These are phyloP conservation scores for Cantharis nigra DNA, from an alignment of 2,888 invertebrate species.

Conservation along the genomic window DNA sequence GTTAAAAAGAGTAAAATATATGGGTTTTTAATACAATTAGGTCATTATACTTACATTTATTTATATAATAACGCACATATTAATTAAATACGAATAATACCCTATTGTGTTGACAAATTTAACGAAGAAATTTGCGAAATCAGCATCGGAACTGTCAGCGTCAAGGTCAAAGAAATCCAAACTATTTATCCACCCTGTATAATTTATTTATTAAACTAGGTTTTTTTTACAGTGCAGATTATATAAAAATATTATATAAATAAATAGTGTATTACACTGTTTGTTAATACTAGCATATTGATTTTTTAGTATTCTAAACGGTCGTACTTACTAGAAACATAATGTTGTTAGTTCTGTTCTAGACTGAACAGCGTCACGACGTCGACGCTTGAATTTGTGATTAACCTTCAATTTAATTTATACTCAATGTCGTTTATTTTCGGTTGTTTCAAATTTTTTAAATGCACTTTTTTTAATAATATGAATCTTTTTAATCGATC, in stretches of 20 bases:
- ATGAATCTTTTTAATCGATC: not conserved
- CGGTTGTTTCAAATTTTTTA: not conserved
- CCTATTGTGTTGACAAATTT: too few species aligned
- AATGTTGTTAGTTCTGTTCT: not conserved
- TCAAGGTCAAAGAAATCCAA: too few species aligned
- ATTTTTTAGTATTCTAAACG: not conserved
- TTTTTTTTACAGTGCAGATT: too few species aligned
- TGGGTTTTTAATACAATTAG: too few species aligned
- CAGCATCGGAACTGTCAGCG: too few species aligned
- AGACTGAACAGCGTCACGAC: not conserved
- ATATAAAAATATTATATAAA: not conserved
- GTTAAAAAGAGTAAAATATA: too few species aligned
- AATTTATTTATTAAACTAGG: too few species aligned
- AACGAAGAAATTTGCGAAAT: too few species aligned
- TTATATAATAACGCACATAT: too few species aligned
- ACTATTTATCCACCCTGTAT: too few species aligned
- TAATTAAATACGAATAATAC: too few species aligned
- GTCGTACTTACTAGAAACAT: not conserved
- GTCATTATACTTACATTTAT: too few species aligned
- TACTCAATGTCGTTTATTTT: not conserved
- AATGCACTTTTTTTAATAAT: not conserved
- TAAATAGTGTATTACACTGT: not conserved
- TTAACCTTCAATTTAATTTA: not conserved
- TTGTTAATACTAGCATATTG: not conserved
- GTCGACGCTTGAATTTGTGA: not conserved